These are phyloP conservation scores for Ramphastos sulfuratus DNA, from an alignment of 2,113 vertebrate genomes.

Conservation along the genomic window DNA sequence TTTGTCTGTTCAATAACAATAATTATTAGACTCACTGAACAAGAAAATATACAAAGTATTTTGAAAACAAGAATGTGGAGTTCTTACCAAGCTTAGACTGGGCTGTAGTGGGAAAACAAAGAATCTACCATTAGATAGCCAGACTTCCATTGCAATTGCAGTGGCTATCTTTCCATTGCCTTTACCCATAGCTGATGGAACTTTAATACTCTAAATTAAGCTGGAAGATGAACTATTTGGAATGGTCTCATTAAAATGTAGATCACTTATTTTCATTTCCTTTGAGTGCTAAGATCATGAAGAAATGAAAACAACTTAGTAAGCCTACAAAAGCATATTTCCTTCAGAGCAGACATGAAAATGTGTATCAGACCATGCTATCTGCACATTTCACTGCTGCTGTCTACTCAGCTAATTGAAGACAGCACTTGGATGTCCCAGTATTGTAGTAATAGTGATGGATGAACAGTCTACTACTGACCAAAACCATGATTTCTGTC, in stretches of 20 bases:
- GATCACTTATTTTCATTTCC: neutral
- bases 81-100: neutral
- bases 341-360: slow-evolving; percentile 26
- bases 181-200: neutral
- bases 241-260: slow-evolving; percentile 1
- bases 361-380: slow-evolving; percentile 7
- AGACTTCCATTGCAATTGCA: neutral
- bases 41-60: neutral
- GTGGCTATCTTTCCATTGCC: neutral
- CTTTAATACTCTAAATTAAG: neutral
- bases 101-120: neutral
- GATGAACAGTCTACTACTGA: neutral
- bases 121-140: neutral
- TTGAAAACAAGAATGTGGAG: neutral
- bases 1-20: neutral
- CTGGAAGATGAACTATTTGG: neutral
- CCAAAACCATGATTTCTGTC: slow-evolving; percentile 39
- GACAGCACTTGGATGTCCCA: slow-evolving; percentile 11
- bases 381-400: slow-evolving; percentile 15
- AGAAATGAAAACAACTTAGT: neutral
- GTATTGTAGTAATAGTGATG: neutral
- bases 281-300: neutral
- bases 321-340: slow-evolving; percentile 6
- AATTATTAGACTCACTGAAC: neutral
- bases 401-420: slow-evolving; percentile 34